Evolutionary conservation across 2,113 vertebrate species (phyloP).

Genomic region (Lethenteron camtschaticum): DNA sequence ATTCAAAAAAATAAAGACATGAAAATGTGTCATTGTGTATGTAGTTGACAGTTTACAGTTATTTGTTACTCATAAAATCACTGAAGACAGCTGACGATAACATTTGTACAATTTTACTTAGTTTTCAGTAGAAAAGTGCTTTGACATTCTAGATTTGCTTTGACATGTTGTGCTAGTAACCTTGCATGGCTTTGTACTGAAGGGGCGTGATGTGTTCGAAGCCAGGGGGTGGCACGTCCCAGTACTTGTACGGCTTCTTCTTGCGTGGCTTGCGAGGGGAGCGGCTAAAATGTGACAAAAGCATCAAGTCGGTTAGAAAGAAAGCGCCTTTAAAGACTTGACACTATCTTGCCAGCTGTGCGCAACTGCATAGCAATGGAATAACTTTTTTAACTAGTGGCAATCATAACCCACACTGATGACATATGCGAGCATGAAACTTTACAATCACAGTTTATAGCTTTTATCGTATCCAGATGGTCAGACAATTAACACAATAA

Average conservation of each 20-base stretch:
- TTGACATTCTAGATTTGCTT: too few relatives aligned
- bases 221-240: conserved; percentile 30
- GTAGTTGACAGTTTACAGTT: too few relatives aligned
- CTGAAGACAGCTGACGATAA: too few relatives aligned
- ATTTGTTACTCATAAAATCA: too few relatives aligned
- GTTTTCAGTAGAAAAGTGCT: too few relatives aligned
- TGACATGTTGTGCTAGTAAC: conserved; percentile 12
- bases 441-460: not conserved
- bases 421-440: not conserved
- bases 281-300: conserved; percentile 6
- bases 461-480: too few relatives aligned
- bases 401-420: not conserved
- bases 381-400: not conserved
- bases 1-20: too few relatives aligned
- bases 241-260: conserved; percentile 27
- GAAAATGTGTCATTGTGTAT: too few relatives aligned
- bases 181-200: conserved; percentile 42
- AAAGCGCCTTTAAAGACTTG: not conserved
- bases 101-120: too few relatives aligned
- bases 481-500: too few relatives aligned
- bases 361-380: not conserved
- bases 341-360: not conserved
- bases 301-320: not conserved
- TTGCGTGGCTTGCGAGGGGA: conserved; percentile 19
- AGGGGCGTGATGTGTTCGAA: conserved; percentile 34